Evolutionary conservation across 2,888 invertebrate genomes (phyloP).

Genomic region (Arrhopalites spinosus): DNA sequence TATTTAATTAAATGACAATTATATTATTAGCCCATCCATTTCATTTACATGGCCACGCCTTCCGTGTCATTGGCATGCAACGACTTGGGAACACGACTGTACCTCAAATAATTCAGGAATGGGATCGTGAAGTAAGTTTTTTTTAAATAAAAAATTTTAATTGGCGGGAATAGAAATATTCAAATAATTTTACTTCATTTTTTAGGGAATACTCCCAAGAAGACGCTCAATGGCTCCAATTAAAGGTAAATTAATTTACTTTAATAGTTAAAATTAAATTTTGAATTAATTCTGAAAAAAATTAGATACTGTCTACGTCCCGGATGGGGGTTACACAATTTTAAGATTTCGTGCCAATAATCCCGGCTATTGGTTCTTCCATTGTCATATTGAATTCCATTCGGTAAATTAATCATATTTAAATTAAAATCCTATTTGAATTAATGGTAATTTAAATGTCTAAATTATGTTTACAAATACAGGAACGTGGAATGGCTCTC

Average conservation of each 20-base stretch:
- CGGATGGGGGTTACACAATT: conserved; percentile 87
- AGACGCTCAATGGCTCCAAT: conserved; percentile 66
- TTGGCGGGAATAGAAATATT: not conserved
- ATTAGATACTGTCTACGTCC: conserved; percentile 89
- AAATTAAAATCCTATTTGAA: not conserved
- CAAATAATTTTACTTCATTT: not conserved
- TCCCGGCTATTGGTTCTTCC: conserved; percentile 73
- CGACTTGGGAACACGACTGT: conserved; percentile 68
- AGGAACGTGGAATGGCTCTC: not conserved
- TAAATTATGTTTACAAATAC: not conserved
- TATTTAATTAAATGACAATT: no score
- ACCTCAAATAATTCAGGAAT: conserved; percentile 42
- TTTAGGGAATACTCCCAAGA: conserved; percentile 45
- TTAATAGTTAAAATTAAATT: no score
- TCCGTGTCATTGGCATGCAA: conserved; percentile 80
- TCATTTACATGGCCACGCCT: conserved; percentile 82
- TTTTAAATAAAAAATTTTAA: not conserved
- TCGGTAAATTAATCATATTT: no score
- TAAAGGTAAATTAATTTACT: no score
- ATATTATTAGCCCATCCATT: conserved; percentile 82
- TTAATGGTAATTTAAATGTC: not conserved
- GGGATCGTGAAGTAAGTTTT: conserved; percentile 44
- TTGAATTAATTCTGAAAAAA: no score
- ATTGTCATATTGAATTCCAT: conserved; percentile 90
- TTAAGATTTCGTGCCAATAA: conserved; percentile 82